Evolutionary conservation across 1,140 invertebrate genomes (phyloP).

Genomic region (Hyposmocoma kahamanoa): DNA sequence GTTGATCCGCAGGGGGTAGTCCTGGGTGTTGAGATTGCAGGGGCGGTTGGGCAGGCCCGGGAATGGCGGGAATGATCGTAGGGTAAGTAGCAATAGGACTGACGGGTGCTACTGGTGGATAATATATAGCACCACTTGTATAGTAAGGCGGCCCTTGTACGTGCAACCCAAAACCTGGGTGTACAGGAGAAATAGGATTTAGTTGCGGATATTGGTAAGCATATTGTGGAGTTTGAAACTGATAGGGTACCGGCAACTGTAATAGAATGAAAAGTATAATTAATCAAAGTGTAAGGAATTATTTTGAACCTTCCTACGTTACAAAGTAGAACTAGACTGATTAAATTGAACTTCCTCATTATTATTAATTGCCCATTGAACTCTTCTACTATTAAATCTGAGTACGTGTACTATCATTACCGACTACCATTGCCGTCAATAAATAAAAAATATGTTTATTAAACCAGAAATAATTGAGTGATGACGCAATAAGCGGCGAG

Average conservation of each 20-base stretch:
- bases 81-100: constrained; percentile 4
- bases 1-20: constrained; percentile 20
- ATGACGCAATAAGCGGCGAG: too few relatives aligned
- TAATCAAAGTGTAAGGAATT: too few relatives aligned
- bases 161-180: background rate
- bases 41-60: background rate
- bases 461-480: too few relatives aligned
- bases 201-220: constrained; percentile 37
- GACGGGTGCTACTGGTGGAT: constrained; percentile 10
- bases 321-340: too few relatives aligned
- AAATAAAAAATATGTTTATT: too few relatives aligned
- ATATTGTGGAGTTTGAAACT: constrained; percentile 33
- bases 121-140: background rate
- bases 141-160: background rate
- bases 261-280: too few relatives aligned
- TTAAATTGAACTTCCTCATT: too few relatives aligned
- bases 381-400: too few relatives aligned
- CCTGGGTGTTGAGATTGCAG: background rate
- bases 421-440: too few relatives aligned
- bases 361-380: too few relatives aligned
- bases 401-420: too few relatives aligned
- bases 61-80: constrained; percentile 1
- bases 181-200: constrained; percentile 8
- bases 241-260: constrained; percentile 35
- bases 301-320: too few relatives aligned